Evolutionary conservation across 64 coral and sea anemone genomes (phyloP).

Genomic region (Montipora sp.): DNA sequence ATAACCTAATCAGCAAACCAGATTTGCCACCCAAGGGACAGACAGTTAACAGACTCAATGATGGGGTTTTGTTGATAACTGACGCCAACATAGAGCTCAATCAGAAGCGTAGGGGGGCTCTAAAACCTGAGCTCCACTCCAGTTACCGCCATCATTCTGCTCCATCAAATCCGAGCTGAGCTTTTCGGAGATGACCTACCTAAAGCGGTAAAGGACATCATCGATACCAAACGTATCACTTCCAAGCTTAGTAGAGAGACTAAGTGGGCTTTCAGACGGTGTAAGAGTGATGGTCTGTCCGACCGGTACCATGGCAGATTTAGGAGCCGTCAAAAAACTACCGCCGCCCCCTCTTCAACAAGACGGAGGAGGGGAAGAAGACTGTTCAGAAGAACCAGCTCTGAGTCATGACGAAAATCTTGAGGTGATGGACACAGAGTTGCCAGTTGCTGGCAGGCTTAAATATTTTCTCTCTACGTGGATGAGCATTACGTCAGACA

Average conservation of each 20-base stretch:
- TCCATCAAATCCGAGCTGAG: conserved; percentile 50
- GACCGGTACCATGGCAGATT: conserved; percentile 13
- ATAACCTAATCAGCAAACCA: too few species aligned
- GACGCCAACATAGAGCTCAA: too few species aligned
- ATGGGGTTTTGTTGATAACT: too few species aligned
- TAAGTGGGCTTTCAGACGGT: conserved; percentile 42
- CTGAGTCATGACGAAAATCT: conserved; percentile 20
- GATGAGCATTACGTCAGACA: conserved; percentile 2
- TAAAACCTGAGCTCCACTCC: conserved; percentile 36
- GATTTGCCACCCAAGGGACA: too few species aligned
- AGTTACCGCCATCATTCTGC: conserved; percentile 33
- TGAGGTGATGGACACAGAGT: conserved; percentile 12
- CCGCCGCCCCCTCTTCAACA: neutral
- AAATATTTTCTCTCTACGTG: conserved; percentile 28
- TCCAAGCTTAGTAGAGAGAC: conserved; percentile 39
- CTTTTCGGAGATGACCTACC: conserved; percentile 54
- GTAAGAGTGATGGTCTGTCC: conserved; percentile 22
- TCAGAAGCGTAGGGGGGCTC: too few species aligned
- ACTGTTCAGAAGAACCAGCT: conserved; percentile 12
- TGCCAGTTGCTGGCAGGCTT: conserved; percentile 29
- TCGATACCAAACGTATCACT: conserved; percentile 50
- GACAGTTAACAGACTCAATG: too few species aligned
- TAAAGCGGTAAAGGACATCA: conserved; percentile 26
- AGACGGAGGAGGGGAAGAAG: neutral
- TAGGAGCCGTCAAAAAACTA: conserved; percentile 37